Evolutionary conservation across 2,888 invertebrate species (phyloP).

Genomic region (Mythimna lalbum): DNA sequence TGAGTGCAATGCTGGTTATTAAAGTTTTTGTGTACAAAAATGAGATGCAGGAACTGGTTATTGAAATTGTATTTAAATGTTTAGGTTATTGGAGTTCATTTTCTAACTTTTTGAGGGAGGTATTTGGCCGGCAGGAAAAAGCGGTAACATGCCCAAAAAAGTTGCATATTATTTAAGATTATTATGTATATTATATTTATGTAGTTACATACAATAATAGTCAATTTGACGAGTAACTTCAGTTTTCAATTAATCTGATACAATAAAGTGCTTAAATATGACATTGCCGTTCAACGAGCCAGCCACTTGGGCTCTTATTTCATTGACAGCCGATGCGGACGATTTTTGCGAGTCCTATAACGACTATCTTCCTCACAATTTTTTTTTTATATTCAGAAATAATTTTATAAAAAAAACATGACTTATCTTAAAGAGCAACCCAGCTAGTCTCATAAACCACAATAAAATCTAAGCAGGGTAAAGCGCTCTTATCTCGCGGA

Average conservation of each 20-base stretch:
- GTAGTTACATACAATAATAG: too few species aligned
- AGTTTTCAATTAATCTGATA: too few species aligned
- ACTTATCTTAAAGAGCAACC: neutral
- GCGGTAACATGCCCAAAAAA: neutral
- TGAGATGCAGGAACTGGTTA: conserved; percentile 48
- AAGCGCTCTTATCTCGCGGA: conserved; percentile 23
- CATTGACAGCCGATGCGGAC: too few species aligned
- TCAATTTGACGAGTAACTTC: too few species aligned
- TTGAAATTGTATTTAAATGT: conserved; percentile 41
- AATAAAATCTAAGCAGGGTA: neutral
- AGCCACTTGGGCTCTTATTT: too few species aligned
- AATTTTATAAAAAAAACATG: neutral
- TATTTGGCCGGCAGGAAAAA: conserved; percentile 1
- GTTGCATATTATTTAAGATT: neutral
- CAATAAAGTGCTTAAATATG: too few species aligned
- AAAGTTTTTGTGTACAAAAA: conserved; percentile 50
- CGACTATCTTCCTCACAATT: too few species aligned
- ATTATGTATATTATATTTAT: too few species aligned
- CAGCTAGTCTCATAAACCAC: neutral
- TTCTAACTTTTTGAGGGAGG: conserved; percentile 10
- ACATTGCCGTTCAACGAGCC: too few species aligned
- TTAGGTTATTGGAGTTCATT: conserved; percentile 54
- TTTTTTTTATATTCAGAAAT: too few species aligned
- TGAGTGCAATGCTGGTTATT: conserved; percentile 50
- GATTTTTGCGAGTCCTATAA: too few species aligned